These are phyloP conservation scores for Drosophila melanocephala DNA, from an alignment of 2,888 invertebrate genomes.

Conservation along the genomic window DNA sequence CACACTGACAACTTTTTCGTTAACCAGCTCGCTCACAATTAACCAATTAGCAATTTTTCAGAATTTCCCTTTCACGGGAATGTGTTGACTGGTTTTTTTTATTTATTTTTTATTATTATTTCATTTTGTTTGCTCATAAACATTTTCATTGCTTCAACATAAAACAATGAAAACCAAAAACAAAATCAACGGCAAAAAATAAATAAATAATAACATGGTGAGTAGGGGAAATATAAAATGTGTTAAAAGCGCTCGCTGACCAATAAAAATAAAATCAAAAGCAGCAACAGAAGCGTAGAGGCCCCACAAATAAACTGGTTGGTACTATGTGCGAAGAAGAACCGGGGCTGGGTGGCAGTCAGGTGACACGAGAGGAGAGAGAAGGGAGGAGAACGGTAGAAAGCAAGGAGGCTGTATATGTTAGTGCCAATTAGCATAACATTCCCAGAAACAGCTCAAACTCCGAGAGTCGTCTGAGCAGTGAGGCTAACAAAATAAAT, in stretches of 20 bases:
- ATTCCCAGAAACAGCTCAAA: not conserved
- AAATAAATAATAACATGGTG: conserved; percentile 37
- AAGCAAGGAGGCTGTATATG: conserved; percentile 2
- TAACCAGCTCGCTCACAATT: conserved; percentile 59
- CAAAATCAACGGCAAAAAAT: conserved; percentile 25
- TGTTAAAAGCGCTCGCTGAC: conserved; percentile 54
- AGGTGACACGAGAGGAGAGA: not conserved
- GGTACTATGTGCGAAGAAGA: not conserved
- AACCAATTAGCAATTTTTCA: conserved; percentile 74
- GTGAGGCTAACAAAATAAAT: not conserved
- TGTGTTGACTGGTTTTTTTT: conserved; percentile 32
- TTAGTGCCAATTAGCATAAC: conserved; percentile 19
- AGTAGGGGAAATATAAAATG: conserved; percentile 66
- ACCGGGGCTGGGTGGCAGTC: not conserved
- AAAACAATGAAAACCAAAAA: conserved; percentile 64
- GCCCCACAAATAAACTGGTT: conserved; percentile 42
- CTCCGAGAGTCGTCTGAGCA: conserved; percentile 1
- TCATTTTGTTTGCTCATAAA: conserved; percentile 78
- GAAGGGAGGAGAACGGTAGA: not conserved
- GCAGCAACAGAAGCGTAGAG: conserved; percentile 17
- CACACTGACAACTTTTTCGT: conserved; percentile 10
- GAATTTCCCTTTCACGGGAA: conserved; percentile 26
- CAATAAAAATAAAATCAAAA: conserved; percentile 71
- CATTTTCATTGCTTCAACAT: conserved; percentile 76
- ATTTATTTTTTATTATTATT: conserved; percentile 60